Evolutionary conservation across 2,888 invertebrate genomes (phyloP).

Genomic region (Homarus gammarus): DNA sequence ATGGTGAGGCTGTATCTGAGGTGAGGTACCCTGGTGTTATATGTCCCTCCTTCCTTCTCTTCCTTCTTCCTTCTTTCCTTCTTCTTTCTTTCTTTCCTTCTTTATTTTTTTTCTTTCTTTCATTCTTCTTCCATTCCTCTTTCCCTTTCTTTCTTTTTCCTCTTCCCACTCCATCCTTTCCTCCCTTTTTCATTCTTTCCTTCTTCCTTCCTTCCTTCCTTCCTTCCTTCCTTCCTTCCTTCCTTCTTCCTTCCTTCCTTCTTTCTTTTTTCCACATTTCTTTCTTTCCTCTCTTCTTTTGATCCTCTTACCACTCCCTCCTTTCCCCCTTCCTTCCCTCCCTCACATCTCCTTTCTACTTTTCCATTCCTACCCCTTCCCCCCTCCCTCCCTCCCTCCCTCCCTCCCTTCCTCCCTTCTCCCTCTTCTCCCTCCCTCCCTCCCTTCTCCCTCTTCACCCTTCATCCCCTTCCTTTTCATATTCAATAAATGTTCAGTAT

Average conservation of each 20-base stretch:
- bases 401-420: background rate
- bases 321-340: background rate
- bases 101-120: background rate
- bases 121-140: too few relatives aligned
- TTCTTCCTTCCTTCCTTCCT: background rate
- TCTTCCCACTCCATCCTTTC: too few relatives aligned
- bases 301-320: background rate
- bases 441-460: background rate
- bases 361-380: background rate
- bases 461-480: too few relatives aligned
- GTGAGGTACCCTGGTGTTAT: background rate
- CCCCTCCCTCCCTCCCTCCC: background rate
- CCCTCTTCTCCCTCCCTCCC: background rate
- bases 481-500: too few relatives aligned
- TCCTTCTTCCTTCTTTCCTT: background rate
- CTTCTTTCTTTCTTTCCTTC: background rate
- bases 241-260: background rate
- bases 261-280: too few relatives aligned
- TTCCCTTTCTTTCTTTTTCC: too few relatives aligned
- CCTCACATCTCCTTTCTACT: background rate
- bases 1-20: constrained; percentile 15
- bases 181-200: too few relatives aligned
- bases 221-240: background rate
- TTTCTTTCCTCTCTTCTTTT: background rate
- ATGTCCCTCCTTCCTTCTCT: background rate